These are phyloP conservation scores for Pomatorhinus ruficollis DNA, from an alignment of 2,113 vertebrate genomes.

Conservation along the genomic window DNA sequence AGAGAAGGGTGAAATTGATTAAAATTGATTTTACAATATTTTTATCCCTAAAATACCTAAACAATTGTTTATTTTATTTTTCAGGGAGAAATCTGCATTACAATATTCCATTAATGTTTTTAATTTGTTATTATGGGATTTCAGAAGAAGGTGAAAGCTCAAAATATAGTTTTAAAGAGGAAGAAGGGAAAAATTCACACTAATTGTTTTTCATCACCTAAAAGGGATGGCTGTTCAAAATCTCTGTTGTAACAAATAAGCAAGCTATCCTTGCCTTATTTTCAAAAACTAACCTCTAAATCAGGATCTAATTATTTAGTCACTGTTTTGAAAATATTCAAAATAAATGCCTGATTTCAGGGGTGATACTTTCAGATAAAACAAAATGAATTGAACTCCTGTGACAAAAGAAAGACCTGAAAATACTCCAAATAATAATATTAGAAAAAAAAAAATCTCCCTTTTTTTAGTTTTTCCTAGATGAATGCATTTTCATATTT, in stretches of 20 bases:
- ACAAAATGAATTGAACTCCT: background rate
- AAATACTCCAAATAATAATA: background rate
- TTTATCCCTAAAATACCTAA: background rate
- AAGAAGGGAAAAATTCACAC: background rate
- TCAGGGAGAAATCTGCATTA: background rate
- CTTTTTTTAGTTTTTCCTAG: background rate
- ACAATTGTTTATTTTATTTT: background rate
- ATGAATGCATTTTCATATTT: background rate
- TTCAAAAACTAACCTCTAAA: background rate
- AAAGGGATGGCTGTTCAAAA: background rate
- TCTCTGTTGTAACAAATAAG: background rate
- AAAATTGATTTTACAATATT: background rate
- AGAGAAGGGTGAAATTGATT: background rate
- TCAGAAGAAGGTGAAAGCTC: background rate
- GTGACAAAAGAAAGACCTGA: background rate
- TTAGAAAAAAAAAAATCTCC: rapidly evolving
- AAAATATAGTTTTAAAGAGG: background rate
- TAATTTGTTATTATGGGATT: background rate
- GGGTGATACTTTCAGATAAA: background rate
- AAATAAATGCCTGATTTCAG: background rate
- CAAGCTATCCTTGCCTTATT: background rate
- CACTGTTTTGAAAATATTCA: background rate
- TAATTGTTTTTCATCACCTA: background rate
- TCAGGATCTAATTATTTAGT: background rate
- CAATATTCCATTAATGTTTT: background rate